A percentile compares a stretch with the other conserved stretches of the same genome.
phyloP scores from a whole-genome alignment of 1,140 invertebrate genomes.

The Hylyphantes graminicola region DNA sequence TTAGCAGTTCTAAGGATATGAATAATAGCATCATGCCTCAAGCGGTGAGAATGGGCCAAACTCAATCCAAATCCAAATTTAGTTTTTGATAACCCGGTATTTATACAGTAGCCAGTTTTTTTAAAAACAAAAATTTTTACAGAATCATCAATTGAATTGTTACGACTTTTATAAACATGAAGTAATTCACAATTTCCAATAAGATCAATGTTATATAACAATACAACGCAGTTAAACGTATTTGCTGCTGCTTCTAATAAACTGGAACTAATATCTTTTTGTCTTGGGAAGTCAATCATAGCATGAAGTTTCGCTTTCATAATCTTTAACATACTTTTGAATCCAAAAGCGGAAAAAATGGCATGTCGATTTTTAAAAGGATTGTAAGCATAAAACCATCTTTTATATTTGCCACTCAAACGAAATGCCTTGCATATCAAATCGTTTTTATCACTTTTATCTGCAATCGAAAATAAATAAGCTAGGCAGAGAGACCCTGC shows the following conservation, averaged over 20 bases:
- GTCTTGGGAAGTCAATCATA: background rate
- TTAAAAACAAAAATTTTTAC: background rate
- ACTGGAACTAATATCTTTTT: background rate
- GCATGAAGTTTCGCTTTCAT: background rate
- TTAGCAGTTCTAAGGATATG: slow-evolving; percentile 13
- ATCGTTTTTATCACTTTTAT: background rate
- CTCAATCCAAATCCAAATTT: slow-evolving; percentile 7
- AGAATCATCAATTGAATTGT: background rate
- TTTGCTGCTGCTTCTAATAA: background rate
- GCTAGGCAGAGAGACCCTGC: background rate
- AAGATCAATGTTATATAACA: background rate
- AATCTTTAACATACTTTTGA: background rate
- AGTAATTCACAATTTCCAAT: background rate
- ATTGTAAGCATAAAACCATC: background rate
- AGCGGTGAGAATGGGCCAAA: background rate
- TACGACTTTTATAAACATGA: too few species aligned
- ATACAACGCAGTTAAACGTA: background rate
- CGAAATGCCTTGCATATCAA: background rate
- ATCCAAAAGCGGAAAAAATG: background rate
- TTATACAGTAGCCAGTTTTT: too few species aligned
- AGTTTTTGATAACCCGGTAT: background rate
- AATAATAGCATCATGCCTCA: background rate
- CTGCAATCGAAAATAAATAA: background rate
- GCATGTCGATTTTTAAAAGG: slow-evolving; percentile 12
- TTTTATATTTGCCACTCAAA: background rate